Evolutionary conservation across 1,140 invertebrate genomes (phyloP).

Genomic region (Diachasmimorpha longicaudata): DNA sequence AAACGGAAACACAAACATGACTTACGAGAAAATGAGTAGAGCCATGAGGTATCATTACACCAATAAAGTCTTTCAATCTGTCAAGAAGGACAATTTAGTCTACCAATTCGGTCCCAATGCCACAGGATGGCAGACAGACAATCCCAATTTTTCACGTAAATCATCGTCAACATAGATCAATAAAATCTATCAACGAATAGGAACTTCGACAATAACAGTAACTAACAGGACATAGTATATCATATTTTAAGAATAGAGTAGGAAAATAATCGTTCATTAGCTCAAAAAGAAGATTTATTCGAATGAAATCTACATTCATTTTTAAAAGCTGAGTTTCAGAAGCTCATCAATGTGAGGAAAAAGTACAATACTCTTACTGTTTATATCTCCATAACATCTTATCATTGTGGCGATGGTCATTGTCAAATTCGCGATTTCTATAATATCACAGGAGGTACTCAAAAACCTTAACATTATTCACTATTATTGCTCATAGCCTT

Average conservation of each 20-base stretch:
- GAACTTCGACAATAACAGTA: neutral
- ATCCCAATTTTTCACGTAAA: constrained; percentile 68
- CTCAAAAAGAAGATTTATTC: neutral
- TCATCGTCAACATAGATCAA: neutral
- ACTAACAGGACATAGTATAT: neutral
- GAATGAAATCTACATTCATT: neutral
- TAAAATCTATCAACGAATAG: no score
- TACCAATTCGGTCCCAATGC: constrained; percentile 87
- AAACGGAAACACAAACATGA: constrained; percentile 91
- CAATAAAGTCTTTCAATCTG: constrained; percentile 79
- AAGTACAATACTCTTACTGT: neutral
- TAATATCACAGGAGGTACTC: neutral
- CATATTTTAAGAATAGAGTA: no score
- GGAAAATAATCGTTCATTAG: no score
- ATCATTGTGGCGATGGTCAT: neutral
- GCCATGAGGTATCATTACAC: constrained; percentile 95
- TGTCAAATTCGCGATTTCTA: neutral
- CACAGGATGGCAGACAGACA: constrained; percentile 74
- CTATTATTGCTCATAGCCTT: neutral
- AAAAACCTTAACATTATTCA: neutral
- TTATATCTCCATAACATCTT: neutral
- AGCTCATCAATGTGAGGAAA: neutral
- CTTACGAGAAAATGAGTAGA: constrained; percentile 90
- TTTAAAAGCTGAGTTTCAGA: neutral
- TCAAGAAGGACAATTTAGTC: constrained; percentile 80